Base-by-base conservation (phyloP, 2,113 vertebrate species). In the Lepus europaeus region DNA sequence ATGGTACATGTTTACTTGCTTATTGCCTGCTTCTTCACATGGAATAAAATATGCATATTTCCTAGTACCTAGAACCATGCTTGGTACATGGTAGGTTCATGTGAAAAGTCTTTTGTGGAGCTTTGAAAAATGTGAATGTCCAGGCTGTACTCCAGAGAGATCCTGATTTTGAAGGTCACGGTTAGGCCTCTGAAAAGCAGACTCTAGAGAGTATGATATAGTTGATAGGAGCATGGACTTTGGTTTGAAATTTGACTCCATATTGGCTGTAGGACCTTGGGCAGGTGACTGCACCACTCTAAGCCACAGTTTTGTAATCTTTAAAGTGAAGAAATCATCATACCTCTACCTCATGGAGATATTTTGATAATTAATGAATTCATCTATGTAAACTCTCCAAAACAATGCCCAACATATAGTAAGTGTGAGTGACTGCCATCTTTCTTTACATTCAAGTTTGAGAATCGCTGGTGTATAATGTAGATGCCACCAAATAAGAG, bases 241-340 rank as follows among this genome's bases (percentile, higher is more conserved):
- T 14, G 7, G 17, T 74, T 51, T 64, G 56, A 70, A 72, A 90
- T 20, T 76, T 87, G 45, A 79, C 22, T 25, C 49, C 31, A 84
- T 39, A 45, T 49, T 59, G 66, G 27, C 25, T 87, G 2, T 79
- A 68, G 36, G 56, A 36, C 29, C 36, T 29, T 64, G 51, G 2
- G 9, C 19, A 82, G 29, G 33, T 77, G 31, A 77, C 56, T 83
- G n/a, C 1, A 70, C 7, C 22, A 74, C 68, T 53, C 36, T 74
- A 39, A 63, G 49, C 16, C 33, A 91, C 66, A 51, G 81, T 68
- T 36, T 90, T 51, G 45, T 86, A 25, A 88, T 85, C n/a, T 92
- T n/a, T 76, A 49, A 82, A 69, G 49, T 63, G 56, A 61, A 12
- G 29, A 68, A 61, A 33, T 82, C 81, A 78, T 81, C 39, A 23